Conservation (phyloP, 2,888 invertebrate species). For the Ophraella communa region DNA sequence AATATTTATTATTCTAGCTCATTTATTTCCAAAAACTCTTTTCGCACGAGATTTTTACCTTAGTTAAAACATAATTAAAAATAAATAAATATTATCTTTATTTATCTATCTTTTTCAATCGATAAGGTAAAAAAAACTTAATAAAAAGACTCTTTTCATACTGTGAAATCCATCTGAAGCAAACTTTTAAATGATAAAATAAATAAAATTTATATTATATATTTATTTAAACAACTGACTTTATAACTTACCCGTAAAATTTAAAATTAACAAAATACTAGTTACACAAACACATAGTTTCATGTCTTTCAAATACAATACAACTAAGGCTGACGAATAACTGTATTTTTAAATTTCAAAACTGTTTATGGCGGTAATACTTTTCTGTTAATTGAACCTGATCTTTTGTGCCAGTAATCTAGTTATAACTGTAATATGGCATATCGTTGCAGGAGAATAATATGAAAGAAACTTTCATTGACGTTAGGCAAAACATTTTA, state of each 20-base stretch:
- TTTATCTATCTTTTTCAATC: too few species aligned
- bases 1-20: too few species aligned
- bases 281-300: neutral
- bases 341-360: neutral
- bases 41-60: too few species aligned
- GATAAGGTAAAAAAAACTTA: too few species aligned
- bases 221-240: neutral
- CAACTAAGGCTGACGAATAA: neutral
- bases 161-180: too few species aligned
- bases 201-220: neutral
- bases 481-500: too few species aligned
- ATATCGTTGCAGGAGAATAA: too few species aligned
- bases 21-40: too few species aligned
- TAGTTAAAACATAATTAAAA: too few species aligned
- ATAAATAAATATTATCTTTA: too few species aligned
- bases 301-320: neutral
- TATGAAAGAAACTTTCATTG: too few species aligned
- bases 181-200: neutral
- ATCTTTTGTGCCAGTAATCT: constrained; percentile 2
- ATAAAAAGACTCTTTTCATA: too few species aligned
- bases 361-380: neutral
- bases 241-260: neutral
- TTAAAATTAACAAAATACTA: neutral
- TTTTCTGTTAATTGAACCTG: neutral
- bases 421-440: neutral